Conservation (phyloP, 2,888 invertebrate genomes). For the Chymomyza procnemis region DNA sequence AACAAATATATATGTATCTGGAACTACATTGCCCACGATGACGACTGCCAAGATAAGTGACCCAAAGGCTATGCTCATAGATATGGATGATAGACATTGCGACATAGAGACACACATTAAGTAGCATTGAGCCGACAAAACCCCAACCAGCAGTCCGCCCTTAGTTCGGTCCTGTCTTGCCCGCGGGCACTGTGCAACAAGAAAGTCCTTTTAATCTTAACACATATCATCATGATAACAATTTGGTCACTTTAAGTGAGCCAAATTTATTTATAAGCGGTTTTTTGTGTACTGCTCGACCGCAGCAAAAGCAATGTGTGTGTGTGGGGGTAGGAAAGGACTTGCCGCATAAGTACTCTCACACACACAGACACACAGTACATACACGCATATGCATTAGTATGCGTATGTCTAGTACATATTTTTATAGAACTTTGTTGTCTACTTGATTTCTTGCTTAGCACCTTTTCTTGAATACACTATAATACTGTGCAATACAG, state of each 20-base stretch:
- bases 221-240: conserved; percentile 78
- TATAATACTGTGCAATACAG: not conserved
- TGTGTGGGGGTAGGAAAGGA: too few relatives aligned
- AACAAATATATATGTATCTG: conserved; percentile 1
- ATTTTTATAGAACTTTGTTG: conserved; percentile 28
- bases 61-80: not conserved
- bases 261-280: conserved; percentile 78
- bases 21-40: not conserved
- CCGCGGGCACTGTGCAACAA: conserved; percentile 58
- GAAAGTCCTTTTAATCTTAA: conserved; percentile 77
- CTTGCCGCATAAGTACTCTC: not conserved
- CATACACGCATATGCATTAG: conserved; percentile 11
- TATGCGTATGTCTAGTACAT: conserved; percentile 4
- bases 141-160: not conserved
- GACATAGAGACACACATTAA: not conserved
- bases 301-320: not conserved
- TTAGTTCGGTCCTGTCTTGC: conserved; percentile 6
- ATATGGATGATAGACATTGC: not conserved
- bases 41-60: not conserved
- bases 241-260: conserved; percentile 78
- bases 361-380: not conserved
- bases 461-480: conserved; percentile 9
- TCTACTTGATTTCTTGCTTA: conserved; percentile 22
- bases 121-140: not conserved
- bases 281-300: conserved; percentile 48